Conservation (phyloP, 1,140 invertebrate genomes). For the Calycopis cecrops region DNA sequence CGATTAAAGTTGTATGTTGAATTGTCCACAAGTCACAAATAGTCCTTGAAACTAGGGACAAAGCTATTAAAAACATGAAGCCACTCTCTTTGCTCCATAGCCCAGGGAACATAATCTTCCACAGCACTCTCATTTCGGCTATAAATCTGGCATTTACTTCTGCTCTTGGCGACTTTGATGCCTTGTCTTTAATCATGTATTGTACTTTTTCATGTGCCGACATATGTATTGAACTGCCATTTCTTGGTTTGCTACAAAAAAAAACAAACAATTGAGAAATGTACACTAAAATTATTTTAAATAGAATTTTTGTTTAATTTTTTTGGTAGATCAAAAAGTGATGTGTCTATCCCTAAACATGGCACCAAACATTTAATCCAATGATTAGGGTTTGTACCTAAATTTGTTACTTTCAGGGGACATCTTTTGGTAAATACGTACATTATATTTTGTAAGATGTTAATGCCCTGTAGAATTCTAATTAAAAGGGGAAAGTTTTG, state of each 20-base stretch:
- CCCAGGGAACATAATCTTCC: slow-evolving; percentile 91
- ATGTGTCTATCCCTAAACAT: too few relatives aligned
- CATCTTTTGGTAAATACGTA: too few relatives aligned
- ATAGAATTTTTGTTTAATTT: too few relatives aligned
- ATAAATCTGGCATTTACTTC: slow-evolving; percentile 91
- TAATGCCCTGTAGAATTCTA: too few relatives aligned
- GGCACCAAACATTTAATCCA: too few relatives aligned
- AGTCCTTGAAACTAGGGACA: slow-evolving; percentile 89
- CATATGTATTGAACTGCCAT: slow-evolving; percentile 31
- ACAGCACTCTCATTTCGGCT: slow-evolving; percentile 83
- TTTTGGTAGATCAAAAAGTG: too few relatives aligned
- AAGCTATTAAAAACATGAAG: slow-evolving; percentile 88
- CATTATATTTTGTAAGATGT: too few relatives aligned
- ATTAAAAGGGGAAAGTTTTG: too few relatives aligned
- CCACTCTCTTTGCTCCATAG: slow-evolving; percentile 84
- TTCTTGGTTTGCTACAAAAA: slow-evolving; percentile 41
- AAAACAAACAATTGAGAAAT: slow-evolving; percentile 12
- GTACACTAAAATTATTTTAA: too few relatives aligned
- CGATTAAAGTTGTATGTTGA: slow-evolving; percentile 92
- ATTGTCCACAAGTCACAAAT: slow-evolving; percentile 99
- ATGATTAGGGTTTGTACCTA: too few relatives aligned
- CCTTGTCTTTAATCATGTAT: slow-evolving; percentile 85
- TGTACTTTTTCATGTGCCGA: slow-evolving; percentile 81
- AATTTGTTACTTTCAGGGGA: too few relatives aligned
- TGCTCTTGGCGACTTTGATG: slow-evolving; percentile 81